Evolutionary conservation across 2,888 invertebrate species (phyloP).

Genomic region (Pseudococcus viburni): DNA sequence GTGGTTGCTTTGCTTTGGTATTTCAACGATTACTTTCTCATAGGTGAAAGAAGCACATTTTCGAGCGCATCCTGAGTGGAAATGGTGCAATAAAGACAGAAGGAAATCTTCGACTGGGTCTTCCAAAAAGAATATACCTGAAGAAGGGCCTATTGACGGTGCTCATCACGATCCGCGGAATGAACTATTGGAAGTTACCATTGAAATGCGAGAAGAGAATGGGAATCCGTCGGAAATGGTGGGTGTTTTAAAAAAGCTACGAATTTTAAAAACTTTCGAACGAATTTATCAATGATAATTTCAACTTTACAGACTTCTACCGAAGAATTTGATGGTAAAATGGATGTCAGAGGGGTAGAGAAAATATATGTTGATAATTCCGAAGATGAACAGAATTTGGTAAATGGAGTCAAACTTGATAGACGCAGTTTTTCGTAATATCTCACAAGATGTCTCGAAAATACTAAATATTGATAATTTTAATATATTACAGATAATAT

Average conservation of each 20-base stretch:
- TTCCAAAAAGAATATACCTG: constrained; percentile 73
- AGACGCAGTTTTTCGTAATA: too few species aligned
- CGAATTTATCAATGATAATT: background rate
- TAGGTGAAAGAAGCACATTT: constrained; percentile 95
- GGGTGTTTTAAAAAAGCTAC: background rate
- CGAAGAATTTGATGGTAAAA: constrained; percentile 29
- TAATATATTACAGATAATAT: constrained; percentile 54
- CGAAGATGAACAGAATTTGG: constrained; percentile 78
- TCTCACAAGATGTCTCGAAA: too few species aligned
- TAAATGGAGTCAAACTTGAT: too few species aligned
- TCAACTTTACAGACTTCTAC: background rate
- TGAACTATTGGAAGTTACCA: constrained; percentile 65
- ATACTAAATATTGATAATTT: too few species aligned
- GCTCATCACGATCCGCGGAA: constrained; percentile 59
- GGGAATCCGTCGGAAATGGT: constrained; percentile 27
- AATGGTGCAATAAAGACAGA: constrained; percentile 98
- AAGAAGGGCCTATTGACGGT: constrained; percentile 71
- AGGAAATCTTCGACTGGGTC: constrained; percentile 87
- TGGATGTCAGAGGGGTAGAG: constrained; percentile 71
- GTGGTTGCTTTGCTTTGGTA: too few species aligned
- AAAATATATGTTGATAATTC: constrained; percentile 80
- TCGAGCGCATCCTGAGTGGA: constrained; percentile 96
- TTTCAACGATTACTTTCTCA: too few species aligned
- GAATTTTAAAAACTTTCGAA: background rate
- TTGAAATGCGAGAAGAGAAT: constrained; percentile 67